Base-by-base conservation (phyloP, 2,113 vertebrate species). In the Ellobius talpinus region DNA sequence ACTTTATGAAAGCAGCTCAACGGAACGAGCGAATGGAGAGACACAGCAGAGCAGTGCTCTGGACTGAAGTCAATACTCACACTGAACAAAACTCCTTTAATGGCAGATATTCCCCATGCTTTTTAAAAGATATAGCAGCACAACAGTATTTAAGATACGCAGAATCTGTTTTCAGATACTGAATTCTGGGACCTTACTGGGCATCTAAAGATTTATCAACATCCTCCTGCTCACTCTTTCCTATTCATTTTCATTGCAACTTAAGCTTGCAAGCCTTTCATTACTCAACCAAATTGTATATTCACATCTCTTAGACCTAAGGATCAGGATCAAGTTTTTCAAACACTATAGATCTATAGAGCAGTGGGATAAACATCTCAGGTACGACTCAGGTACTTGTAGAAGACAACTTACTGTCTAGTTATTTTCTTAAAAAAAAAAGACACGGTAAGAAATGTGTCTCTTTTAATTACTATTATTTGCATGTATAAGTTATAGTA, bases 271-370 rank as follows among this genome's bases (percentile, higher is more conserved):
- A 70, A 52, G 90, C 68, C 88, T 92, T 61, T 11, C 21, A 90
- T 96, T 93, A 89, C 21, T 90, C 33, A 76, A 72, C 9, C 76
- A 93, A 73, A 74, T 63, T 96, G 68, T 94, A 63, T 89, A 1
- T 21, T 14, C 58, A 0, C 72, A 9, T 61, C 55, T 91, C 7
- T 78, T 47, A 90, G 1, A 92, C 3, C 19, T 13, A 86, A 9
- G 11, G 12, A 79, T 7, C 61, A 9, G 11, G 12, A 79, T 7
- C 61, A 79, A 89, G 17, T 81, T 74, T 61, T 12, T 50, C 29
- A 91, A 81, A 21, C 10, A 89, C 5, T 24, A 26, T 3, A 72
- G 16, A 21, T 85, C 5, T 36, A 39, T 3, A 72, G 16, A 21
- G 58, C 39, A 88, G 12, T 26, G 9, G 2, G 23, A 52, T 36